These are phyloP conservation scores for Triplophysa tibetana DNA, from an alignment of 2,113 vertebrate genomes.

Conservation along the genomic window DNA sequence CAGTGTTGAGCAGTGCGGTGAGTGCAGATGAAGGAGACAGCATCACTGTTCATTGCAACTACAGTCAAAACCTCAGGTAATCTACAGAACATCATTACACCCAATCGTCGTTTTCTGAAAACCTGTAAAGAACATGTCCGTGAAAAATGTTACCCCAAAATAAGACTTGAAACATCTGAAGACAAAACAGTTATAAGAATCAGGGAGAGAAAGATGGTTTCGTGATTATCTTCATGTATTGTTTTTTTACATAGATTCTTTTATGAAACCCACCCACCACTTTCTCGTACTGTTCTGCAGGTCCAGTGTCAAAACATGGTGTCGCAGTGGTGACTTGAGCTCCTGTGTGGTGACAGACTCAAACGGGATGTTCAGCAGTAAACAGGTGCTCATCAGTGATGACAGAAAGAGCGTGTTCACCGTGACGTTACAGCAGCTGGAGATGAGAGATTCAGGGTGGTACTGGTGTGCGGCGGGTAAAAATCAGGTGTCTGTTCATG, in stretches of 20 bases:
- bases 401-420: conserved; percentile 63
- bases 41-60: conserved; percentile 64
- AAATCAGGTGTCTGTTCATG: conserved; percentile 49
- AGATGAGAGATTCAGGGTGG: conserved; percentile 67
- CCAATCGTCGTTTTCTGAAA: not conserved
- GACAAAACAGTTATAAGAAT: too few relatives aligned
- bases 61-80: conserved; percentile 73
- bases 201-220: too few relatives aligned
- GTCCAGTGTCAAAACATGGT: conserved; percentile 72
- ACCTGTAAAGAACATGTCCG: not conserved
- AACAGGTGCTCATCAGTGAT: conserved; percentile 66
- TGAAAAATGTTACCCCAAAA: not conserved
- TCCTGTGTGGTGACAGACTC: conserved; percentile 63
- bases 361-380: conserved; percentile 58
- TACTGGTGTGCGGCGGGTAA: conserved; percentile 73
- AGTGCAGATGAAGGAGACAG: conserved; percentile 66
- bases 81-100: not conserved
- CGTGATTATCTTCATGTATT: not conserved
- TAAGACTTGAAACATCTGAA: not conserved
- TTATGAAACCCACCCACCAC: too few relatives aligned
- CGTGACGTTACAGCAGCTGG: conserved; percentile 62
- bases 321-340: conserved; percentile 66
- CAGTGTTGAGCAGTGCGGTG: conserved; percentile 56
- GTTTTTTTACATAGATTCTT: not conserved
- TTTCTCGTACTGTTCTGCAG: conserved; percentile 54